Conservation (phyloP, 2,888 invertebrate genomes). For the Sarcophaga subvicina region DNA sequence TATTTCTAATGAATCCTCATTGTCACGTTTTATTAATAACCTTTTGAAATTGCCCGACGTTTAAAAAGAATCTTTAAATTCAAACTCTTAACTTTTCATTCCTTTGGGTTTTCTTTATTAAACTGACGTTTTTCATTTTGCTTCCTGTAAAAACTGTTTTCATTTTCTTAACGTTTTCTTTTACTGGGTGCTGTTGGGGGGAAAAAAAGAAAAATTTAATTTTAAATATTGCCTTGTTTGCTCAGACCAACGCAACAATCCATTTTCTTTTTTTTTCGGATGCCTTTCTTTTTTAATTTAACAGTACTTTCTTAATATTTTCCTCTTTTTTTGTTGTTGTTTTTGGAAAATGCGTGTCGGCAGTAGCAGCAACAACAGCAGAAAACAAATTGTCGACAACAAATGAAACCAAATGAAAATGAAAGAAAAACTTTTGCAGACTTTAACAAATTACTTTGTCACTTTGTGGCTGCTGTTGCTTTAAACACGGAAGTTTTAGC, state of each 20-base stretch:
- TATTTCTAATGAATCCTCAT: too few relatives aligned
- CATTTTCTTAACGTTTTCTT: neutral
- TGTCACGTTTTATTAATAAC: too few relatives aligned
- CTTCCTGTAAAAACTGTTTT: conserved; percentile 24
- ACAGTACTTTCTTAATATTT: conserved; percentile 28
- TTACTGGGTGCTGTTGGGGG: conserved; percentile 6
- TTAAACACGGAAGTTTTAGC: conserved; percentile 67
- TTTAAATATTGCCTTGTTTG: conserved; percentile 60
- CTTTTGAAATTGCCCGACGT: too few relatives aligned
- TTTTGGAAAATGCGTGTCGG: conserved; percentile 50
- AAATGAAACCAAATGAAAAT: conserved; percentile 29
- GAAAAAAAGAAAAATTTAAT: conserved; percentile 60
- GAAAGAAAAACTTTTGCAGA: conserved; percentile 63
- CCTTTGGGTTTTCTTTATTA: too few relatives aligned
- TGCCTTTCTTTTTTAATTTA: neutral
- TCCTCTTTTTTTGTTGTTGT: neutral
- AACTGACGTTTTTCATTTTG: conserved; percentile 12
- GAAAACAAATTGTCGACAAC: neutral
- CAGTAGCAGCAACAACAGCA: conserved; percentile 8
- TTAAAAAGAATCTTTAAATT: too few relatives aligned
- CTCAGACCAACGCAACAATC: conserved; percentile 27
- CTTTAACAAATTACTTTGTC: conserved; percentile 70
- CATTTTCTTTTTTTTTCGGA: conserved; percentile 14
- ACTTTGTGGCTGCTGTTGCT: conserved; percentile 62
- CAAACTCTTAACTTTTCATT: too few relatives aligned